A percentile compares a stretch with the other conserved stretches of the same genome.
Conservation (phyloP, 1,140 invertebrate species). For the Hormaphis cornu region DNA sequence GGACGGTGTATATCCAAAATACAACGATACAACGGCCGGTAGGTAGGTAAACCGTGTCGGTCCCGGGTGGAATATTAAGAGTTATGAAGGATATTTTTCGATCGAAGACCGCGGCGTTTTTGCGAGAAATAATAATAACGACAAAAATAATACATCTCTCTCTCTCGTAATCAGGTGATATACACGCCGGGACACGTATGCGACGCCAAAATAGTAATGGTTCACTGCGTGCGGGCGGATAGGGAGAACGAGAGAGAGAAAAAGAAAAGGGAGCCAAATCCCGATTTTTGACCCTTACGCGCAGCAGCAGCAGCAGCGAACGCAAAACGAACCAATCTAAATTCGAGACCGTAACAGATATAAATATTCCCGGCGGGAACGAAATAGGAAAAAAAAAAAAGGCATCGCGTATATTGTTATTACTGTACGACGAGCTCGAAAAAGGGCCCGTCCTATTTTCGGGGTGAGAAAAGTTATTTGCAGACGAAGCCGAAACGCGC, state of each 20-base stretch:
- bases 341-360: conserved; percentile 24
- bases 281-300: conserved; percentile 24
- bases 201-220: not conserved
- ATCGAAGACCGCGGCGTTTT: not conserved
- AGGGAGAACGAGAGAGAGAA: too few relatives aligned
- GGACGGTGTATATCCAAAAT: too few relatives aligned
- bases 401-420: too few relatives aligned
- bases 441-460: too few relatives aligned
- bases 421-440: too few relatives aligned
- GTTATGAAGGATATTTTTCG: conserved; percentile 9
- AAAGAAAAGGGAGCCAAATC: conserved; percentile 4
- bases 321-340: conserved; percentile 10
- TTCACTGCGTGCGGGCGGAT: not conserved
- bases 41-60: not conserved
- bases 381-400: conserved; percentile 22
- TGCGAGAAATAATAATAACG: not conserved
- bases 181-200: conserved; percentile 11
- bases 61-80: conserved; percentile 8
- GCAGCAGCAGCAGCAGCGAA: too few relatives aligned
- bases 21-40: too few relatives aligned
- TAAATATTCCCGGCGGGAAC: conserved; percentile 25
- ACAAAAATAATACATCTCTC: not conserved
- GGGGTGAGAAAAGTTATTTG: conserved; percentile 21
- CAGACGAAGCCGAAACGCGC: conserved; percentile 1
- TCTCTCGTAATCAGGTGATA: conserved; percentile 11